These are phyloP conservation scores for Tolmerus cingulatus DNA, from an alignment of 2,888 invertebrate species.

Conservation along the genomic window DNA sequence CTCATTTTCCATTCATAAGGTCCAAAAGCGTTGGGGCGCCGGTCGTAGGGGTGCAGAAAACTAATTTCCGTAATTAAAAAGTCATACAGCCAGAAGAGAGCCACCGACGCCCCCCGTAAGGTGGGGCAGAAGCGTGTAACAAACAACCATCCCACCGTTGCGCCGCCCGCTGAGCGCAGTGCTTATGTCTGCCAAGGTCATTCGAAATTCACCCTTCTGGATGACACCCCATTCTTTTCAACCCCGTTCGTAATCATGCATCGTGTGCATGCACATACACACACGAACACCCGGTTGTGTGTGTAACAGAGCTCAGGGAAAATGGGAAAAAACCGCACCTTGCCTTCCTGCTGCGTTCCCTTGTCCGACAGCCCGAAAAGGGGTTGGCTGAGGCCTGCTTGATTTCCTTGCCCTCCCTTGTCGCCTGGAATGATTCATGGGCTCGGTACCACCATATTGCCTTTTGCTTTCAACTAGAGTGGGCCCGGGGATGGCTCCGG, in stretches of 20 bases:
- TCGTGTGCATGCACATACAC: not conserved
- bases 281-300: not conserved
- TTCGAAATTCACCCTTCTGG: conserved; percentile 62
- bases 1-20: conserved; percentile 49
- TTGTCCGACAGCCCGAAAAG: not conserved
- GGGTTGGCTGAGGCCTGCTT: conserved; percentile 39
- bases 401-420: not conserved
- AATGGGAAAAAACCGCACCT: conserved; percentile 18
- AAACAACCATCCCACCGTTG: not conserved
- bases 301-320: not conserved
- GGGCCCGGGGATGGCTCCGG: not conserved
- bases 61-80: conserved; percentile 64
- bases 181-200: conserved; percentile 61
- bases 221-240: conserved; percentile 51
- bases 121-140: not conserved
- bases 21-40: not conserved
- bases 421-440: conserved; percentile 47
- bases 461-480: conserved; percentile 40
- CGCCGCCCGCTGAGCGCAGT: not conserved
- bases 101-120: not conserved
- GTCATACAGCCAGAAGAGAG: conserved; percentile 49
- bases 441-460: conserved; percentile 47
- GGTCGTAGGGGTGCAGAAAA: conserved; percentile 50
- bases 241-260: not conserved
- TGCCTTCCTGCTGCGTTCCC: not conserved